Evolutionary conservation across 1,140 invertebrate species (phyloP).

Genomic region (Sycobia sp.): DNA sequence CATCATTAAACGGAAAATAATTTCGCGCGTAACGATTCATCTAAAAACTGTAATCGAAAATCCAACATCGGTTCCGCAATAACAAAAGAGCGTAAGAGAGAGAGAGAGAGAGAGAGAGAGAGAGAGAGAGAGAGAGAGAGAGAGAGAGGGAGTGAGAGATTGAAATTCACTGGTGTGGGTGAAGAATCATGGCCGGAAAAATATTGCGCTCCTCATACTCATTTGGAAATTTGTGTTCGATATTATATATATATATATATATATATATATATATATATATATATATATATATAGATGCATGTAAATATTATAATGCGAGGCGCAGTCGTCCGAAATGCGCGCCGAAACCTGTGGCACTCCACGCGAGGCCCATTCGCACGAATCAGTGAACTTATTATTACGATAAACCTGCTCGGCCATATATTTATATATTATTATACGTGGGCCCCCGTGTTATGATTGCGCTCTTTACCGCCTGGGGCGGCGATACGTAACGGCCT

Average conservation of each 20-base stretch:
- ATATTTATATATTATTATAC: conserved; percentile 47
- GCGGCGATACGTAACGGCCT: too few species aligned
- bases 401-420: conserved; percentile 51
- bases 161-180: too few species aligned
- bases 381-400: conserved; percentile 57
- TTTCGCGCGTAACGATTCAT: too few species aligned
- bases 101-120: too few species aligned
- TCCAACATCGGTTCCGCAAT: too few species aligned
- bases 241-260: conserved; percentile 9
- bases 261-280: too few species aligned
- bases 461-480: conserved; percentile 2
- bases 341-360: conserved; percentile 37
- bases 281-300: too few species aligned
- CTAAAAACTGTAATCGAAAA: too few species aligned
- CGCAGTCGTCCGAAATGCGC: conserved; percentile 36
- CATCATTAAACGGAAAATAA: too few species aligned
- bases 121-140: too few species aligned
- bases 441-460: conserved; percentile 35
- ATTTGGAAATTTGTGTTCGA: not conserved
- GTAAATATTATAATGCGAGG: conserved; percentile 7
- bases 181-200: conserved; percentile 20
- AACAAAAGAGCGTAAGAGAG: too few species aligned
- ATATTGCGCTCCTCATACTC: conserved; percentile 9
- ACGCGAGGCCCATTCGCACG: conserved; percentile 24
- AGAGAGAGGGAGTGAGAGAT: too few species aligned